Base-by-base conservation (phyloP, 2,888 invertebrate genomes). In the Hirtodrosophila alboralis region DNA sequence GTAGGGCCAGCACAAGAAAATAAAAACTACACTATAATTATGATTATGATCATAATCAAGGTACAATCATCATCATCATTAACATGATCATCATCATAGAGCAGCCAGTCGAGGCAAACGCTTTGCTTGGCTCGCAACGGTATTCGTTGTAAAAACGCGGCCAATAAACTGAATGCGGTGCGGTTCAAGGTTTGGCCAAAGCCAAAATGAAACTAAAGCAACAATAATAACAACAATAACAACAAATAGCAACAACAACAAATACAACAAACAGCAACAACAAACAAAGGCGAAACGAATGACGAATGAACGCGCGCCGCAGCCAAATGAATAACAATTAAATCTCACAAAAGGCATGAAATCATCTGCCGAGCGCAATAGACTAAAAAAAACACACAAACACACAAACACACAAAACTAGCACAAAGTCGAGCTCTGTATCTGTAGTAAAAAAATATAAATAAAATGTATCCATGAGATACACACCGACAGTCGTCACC, bases 141-240 rank as follows among this genome's bases (percentile, higher is more conserved):
- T 87, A 88, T 88, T 87, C 83, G 87, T 87, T 87, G 87, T 87
- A 87, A 87, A 87, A 84, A 81, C 83, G 81, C 88, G 88, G 87
- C 88, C 87, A 87, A 87, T 87, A 87, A 87, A 87, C 87, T 88
- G 74, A 80, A 73, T 75, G 74, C 79, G 84, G 78, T 75, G 67
- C 88, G 87, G 87, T 87, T 87, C 87, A 87, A 87, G 87, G 88
- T 87, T 87, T 87, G 80, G 86, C 87, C 76, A 83, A 81, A 83
- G 75, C 75, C 84, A 83, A 84, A 83, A 85, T 54, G 75, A 84
- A 84, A 86, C 83, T 85, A 86, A 75, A 86, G 75, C 81, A 86
- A 80, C 68, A 83, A 61, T 38, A 66, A 28, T 36, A 71, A 40
- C 36, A 52, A 23, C 52, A 54, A 36, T 52, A 62, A 36, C 44